A percentile compares a stretch with the other conserved stretches of the same genome.
These are phyloP conservation scores for Lytechinus pictus DNA, from an alignment of 35 echinoderm and acorn worm species.

Conservation along the genomic window DNA sequence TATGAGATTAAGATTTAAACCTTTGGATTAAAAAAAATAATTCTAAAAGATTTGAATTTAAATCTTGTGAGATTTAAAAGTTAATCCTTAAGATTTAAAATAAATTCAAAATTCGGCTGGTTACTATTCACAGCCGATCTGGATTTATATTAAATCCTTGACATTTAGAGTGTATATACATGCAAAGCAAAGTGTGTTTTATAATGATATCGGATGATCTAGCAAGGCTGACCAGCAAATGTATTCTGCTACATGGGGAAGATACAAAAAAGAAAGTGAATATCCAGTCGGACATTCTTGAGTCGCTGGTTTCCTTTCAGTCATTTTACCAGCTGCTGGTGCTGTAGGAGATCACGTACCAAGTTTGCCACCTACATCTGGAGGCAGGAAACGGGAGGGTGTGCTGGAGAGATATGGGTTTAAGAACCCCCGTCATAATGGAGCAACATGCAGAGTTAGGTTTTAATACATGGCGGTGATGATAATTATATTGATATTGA, in stretches of 20 bases:
- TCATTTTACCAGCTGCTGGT: not conserved
- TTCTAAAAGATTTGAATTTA: too few relatives aligned
- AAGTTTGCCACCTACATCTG: not conserved
- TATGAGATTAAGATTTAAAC: too few relatives aligned
- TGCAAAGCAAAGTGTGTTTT: too few relatives aligned
- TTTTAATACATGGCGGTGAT: too few relatives aligned
- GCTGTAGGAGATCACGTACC: not conserved
- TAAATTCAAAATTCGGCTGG: too few relatives aligned
- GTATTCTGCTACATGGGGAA: not conserved
- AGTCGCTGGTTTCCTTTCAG: not conserved
- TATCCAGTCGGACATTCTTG: constrained; percentile 17
- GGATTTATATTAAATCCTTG: too few relatives aligned
- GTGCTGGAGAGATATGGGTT: not conserved
- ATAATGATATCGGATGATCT: not conserved
- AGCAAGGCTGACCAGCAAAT: not conserved
- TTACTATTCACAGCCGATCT: too few relatives aligned
- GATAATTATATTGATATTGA: too few relatives aligned
- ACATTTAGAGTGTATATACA: too few relatives aligned
- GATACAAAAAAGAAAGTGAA: not conserved
- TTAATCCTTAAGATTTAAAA: too few relatives aligned
- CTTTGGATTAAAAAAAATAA: too few relatives aligned
- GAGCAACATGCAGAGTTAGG: not conserved
- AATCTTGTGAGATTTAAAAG: too few relatives aligned
- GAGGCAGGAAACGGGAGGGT: not conserved
- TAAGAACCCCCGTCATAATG: not conserved